A percentile compares a stretch with the other conserved stretches of the same genome.
Conservation (phyloP, 2,797 vertebrate genomes). For the Garrulus glandarius region DNA sequence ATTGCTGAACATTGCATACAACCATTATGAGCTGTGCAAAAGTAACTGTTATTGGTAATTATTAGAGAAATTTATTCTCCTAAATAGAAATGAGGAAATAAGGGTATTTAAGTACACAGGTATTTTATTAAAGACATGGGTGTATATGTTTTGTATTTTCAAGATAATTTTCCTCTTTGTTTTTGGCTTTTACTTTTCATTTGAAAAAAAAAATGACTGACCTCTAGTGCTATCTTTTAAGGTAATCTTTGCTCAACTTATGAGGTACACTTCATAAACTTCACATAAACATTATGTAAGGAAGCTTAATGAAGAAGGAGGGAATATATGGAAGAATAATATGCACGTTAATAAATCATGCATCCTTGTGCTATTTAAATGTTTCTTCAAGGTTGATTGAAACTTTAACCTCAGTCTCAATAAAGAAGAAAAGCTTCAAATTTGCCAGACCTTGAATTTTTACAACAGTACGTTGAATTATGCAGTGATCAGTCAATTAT, state of each 20-base stretch:
- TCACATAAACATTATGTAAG: constrained; percentile 73
- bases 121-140: background rate
- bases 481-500: constrained; percentile 99
- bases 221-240: constrained; percentile 32
- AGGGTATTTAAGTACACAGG: background rate
- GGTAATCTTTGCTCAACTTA: constrained; percentile 65
- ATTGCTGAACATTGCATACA: background rate
- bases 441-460: constrained; percentile 99
- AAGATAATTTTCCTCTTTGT: background rate
- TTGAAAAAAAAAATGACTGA: background rate
- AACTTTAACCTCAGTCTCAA: constrained; percentile 99
- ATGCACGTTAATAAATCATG: constrained; percentile 85
- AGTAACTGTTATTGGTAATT: background rate
- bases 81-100: background rate
- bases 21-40: background rate
- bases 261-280: constrained; percentile 66
- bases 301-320: constrained; percentile 78
- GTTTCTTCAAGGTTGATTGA: constrained; percentile 99
- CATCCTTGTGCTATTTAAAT: constrained; percentile 93
- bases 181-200: background rate
- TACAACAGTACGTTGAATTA: constrained; percentile 99
- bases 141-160: background rate
- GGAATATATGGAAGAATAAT: constrained; percentile 78
- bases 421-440: constrained; percentile 93
- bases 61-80: background rate